Evolutionary conservation across 2,888 invertebrate genomes (phyloP).

Genomic region (Troglohyphantes excavatus): DNA sequence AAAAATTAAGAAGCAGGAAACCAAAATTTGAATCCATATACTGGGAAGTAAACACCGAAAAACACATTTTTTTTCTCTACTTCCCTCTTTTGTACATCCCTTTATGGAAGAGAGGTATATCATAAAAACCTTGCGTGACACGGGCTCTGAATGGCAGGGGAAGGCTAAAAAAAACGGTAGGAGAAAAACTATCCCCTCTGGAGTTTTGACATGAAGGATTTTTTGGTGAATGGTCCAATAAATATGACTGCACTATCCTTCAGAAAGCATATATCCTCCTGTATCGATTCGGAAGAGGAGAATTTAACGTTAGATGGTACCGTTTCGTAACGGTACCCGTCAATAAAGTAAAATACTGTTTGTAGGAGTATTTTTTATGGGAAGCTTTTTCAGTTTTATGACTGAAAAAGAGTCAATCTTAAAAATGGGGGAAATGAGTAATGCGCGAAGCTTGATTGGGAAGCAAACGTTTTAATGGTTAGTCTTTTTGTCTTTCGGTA

Average conservation of each 20-base stretch:
- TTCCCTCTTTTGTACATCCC: slow-evolving; percentile 12
- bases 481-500: too few relatives aligned
- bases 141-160: slow-evolving; percentile 44
- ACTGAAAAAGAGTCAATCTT: too few relatives aligned
- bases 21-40: slow-evolving; percentile 63
- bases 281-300: slow-evolving; percentile 62
- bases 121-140: slow-evolving; percentile 70
- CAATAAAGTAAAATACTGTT: not conserved
- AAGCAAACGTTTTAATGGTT: too few relatives aligned
- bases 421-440: too few relatives aligned
- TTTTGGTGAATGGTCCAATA: slow-evolving; percentile 57
- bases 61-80: too few relatives aligned
- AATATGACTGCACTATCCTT: slow-evolving; percentile 71
- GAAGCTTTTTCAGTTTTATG: too few relatives aligned
- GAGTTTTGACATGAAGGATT: slow-evolving; percentile 57
- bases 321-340: not conserved
- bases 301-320: not conserved
- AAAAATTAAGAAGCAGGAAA: slow-evolving; percentile 59
- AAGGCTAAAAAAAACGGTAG: slow-evolving; percentile 22
- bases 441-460: too few relatives aligned
- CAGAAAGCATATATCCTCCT: slow-evolving; percentile 38
- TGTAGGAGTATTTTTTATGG: not conserved
- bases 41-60: slow-evolving; percentile 37
- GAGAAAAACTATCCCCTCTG: slow-evolving; percentile 48
- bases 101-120: slow-evolving; percentile 41